A percentile compares a stretch with the other conserved stretches of the same genome.
Evolutionary conservation across 2,888 invertebrate genomes (phyloP).

Genomic region (Idaea straminata): DNA sequence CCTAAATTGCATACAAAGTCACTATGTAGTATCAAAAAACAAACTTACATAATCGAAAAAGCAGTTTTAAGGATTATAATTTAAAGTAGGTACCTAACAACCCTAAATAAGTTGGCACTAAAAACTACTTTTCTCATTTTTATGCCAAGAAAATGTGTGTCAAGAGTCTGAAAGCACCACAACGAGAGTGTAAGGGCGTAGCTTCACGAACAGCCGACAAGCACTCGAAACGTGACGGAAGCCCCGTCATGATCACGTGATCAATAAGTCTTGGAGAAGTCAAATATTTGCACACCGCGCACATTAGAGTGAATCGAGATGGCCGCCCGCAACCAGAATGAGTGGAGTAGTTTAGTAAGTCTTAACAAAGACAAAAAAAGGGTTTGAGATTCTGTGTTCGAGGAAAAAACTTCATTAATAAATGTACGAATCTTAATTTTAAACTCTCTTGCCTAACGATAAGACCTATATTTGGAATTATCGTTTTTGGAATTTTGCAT

Average conservation of each 20-base stretch:
- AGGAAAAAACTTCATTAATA: too few species aligned
- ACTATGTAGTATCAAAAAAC: neutral
- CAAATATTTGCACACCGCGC: constrained; percentile 74
- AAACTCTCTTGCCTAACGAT: too few species aligned
- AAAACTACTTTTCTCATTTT: neutral
- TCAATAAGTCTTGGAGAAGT: constrained; percentile 69
- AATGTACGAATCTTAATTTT: too few species aligned
- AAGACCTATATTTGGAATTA: too few species aligned
- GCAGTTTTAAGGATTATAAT: too few species aligned
- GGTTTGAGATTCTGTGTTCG: neutral
- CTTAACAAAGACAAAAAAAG: neutral
- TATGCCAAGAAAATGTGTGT: constrained; percentile 1
- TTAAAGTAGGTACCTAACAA: neutral
- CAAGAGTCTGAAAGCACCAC: constrained; percentile 4
- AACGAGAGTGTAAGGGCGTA: constrained; percentile 29
- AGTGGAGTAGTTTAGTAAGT: neutral
- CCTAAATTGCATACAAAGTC: constrained; percentile 25
- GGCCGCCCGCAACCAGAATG: constrained; percentile 22
- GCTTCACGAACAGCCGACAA: constrained; percentile 58
- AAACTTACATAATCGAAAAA: neutral
- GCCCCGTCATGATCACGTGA: constrained; percentile 65
- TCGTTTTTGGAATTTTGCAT: too few species aligned
- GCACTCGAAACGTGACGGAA: constrained; percentile 72
- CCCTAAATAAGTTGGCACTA: neutral
- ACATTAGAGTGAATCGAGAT: constrained; percentile 57